Evolutionary conservation across 64 coral and sea anemone genomes (phyloP), one percentile per base, ranked within the genome.

Genomic region (Hydrozoanthus tunicans): DNA sequence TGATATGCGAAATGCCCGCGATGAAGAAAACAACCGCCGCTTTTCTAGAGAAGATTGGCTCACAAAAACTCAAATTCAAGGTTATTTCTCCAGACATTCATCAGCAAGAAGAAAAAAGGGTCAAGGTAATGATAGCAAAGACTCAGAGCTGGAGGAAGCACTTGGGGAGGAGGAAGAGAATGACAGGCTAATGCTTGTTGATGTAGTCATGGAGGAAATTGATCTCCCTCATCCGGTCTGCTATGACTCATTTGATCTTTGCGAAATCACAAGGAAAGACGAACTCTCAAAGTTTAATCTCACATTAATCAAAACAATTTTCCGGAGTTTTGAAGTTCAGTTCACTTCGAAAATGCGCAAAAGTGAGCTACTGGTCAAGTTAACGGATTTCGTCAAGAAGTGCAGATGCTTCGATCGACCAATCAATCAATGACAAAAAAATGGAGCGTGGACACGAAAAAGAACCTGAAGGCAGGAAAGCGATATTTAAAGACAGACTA

Each of bases 401-500:
- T 20, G 20, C 20, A 20, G 20, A 20, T 20, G 20, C 20, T 20
- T 20, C 20, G 20, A 20, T 20, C 20, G 20, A 20, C 20, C 20
- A 20, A 20, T 20, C 20, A 20, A 20, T 20, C 9, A 51, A 51
- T 6, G 82, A 51, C 62, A 69, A 53, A 56, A 20, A 14, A 75
- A 54, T 89, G 86, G 86, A 56, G 86, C 9, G 70, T 17, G 24
- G 53, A 15, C 26, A 20, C 86, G 15, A 75, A 89, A 17, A 51
- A 10, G 9, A 89, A 70, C 25, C 20, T 77, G 8, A 13, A 89
- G 12, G 85, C 23, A 4, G 85, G 69, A 55, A 89, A 89, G 55
- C 85, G 90, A 25, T 91, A 91, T 23, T 55, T 83, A 3, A 92
- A 92, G 66, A 92, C 90, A 8, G 90, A 83, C 23, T 77, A 92